Evolutionary conservation across 2,888 invertebrate species (phyloP).

Genomic region (Cancer borealis): DNA sequence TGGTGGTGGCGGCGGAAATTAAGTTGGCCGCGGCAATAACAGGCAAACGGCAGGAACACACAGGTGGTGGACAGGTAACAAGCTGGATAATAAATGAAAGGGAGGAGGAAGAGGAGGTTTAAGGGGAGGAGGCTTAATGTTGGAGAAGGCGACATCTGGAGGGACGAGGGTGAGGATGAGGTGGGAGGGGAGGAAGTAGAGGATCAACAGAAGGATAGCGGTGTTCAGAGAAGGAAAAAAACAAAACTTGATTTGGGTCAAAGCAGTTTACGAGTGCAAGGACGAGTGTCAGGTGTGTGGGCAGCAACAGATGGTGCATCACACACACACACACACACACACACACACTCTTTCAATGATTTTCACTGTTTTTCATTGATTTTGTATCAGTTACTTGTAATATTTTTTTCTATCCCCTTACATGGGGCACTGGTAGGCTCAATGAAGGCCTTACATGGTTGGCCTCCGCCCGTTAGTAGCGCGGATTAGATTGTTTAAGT

Average conservation of each 20-base stretch:
- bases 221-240: neutral
- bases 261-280: constrained; percentile 1
- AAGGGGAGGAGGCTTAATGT: neutral
- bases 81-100: neutral
- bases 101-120: neutral
- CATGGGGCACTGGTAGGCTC: no score
- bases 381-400: no score
- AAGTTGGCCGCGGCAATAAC: neutral
- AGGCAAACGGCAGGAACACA: neutral
- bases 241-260: neutral
- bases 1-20: neutral
- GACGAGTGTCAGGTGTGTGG: neutral
- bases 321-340: neutral
- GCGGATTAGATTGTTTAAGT: no score
- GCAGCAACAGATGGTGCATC: neutral
- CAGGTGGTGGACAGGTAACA: neutral
- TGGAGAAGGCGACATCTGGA: neutral
- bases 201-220: neutral
- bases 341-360: neutral
- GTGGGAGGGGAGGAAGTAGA: neutral
- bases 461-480: no score
- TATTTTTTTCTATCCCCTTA: no score
- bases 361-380: no score
- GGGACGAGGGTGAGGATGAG: neutral
- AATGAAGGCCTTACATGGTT: no score